Percentiles rank a stretch among this genome's conserved stretches.
Conservation (phyloP, 2,888 invertebrate species). For the Chrysina gloriosa region DNA sequence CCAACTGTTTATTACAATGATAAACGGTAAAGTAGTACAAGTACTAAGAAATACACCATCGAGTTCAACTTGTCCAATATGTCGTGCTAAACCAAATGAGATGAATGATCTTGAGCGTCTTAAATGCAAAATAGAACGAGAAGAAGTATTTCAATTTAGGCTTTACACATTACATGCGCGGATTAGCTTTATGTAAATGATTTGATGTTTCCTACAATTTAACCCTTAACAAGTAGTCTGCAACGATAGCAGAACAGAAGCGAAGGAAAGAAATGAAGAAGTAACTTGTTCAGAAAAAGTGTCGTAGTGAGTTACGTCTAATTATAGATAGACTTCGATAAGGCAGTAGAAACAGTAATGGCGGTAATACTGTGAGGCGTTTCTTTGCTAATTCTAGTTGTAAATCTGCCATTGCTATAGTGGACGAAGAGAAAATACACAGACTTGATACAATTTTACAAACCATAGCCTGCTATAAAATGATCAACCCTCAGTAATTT, state of each 20-base stretch:
- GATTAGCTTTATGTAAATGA: neutral
- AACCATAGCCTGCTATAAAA: neutral
- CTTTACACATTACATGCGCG: neutral
- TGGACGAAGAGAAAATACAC: too few relatives aligned
- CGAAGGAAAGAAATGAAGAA: neutral
- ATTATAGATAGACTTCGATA: constrained; percentile 4
- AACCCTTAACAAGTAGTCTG: neutral
- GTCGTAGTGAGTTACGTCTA: neutral
- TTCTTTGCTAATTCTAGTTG: constrained; percentile 7
- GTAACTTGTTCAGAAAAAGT: neutral
- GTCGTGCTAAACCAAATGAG: neutral
- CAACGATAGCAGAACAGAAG: neutral
- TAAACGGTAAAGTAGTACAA: too few relatives aligned
- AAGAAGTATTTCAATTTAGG: too few relatives aligned
- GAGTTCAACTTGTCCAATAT: too few relatives aligned
- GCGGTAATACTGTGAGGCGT: constrained; percentile 46
- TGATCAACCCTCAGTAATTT: too few relatives aligned
- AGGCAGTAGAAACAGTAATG: neutral
- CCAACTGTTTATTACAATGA: too few relatives aligned
- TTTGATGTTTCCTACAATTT: constrained; percentile 6
- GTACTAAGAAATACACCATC: too few relatives aligned
- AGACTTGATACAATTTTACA: constrained; percentile 17
- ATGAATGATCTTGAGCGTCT: neutral
- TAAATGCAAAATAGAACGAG: too few relatives aligned
- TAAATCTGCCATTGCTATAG: too few relatives aligned